Evolutionary conservation across 2,888 invertebrate genomes (phyloP), one percentile per base, ranked within the genome.

Genomic region (Stenolophus ochropezus): DNA sequence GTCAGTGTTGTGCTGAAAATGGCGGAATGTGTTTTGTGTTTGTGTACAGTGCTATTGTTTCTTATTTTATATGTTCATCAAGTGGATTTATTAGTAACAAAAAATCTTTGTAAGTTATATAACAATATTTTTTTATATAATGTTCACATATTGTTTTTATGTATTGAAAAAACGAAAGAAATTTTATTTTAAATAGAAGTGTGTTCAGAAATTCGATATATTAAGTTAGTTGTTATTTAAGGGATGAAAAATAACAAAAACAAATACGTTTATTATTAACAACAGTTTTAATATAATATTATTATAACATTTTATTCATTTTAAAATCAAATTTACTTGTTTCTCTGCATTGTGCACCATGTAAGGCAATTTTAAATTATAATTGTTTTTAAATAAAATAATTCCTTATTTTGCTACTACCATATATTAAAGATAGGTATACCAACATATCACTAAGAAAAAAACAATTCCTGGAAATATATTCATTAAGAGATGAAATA

Each of bases 1-100:
- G 61, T 81, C 81, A 81, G 81, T 81, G 81, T 81, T 65, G 74
- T 81, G 58, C 81, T 81, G 81, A 81, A 81, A 81, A 81, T 81
- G 81, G 81, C 81, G 81, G 81, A 81, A 75, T 61, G 81, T 81
- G 81, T 81, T 81, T 61, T 81, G 75, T 81, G 65, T 81, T 74
- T 81, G 81, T 81, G 81, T 75, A 65, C 58, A 25, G 81, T 81
- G 75, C 75, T 81, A 75, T 81, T 81, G 75, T 81, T 81, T 75
- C 65, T 81, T 27, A 65, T 75, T 47, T 75, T 74, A 27, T 81
- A 75, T 81, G 81, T 81, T 81, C 58, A 81, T 23, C 81, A 75
- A 65, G 21, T 81, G 81, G 81, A 81, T 81, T 81, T 75, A 23
- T 58, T 58, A 11, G 42, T 81, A 75, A 75, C 81, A 49, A 51